Evolutionary conservation across 2,113 vertebrate species (phyloP).

Genomic region (Baryphthengus martii): DNA sequence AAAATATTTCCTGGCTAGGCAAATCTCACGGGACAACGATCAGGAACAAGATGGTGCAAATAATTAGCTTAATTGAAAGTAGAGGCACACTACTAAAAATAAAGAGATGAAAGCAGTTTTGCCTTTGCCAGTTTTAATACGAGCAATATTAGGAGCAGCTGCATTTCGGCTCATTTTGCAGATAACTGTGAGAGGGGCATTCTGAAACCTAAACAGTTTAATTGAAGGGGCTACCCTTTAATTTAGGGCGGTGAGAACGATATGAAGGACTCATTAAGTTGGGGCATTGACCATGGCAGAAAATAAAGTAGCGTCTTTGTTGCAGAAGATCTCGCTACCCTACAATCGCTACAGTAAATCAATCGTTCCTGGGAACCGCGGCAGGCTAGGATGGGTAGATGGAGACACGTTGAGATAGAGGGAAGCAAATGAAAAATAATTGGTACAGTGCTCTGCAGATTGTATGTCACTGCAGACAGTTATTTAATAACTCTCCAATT

Average conservation of each 20-base stretch:
- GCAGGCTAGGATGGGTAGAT: not conserved
- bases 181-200: slow-evolving; percentile 18
- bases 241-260: slow-evolving; percentile 71
- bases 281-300: slow-evolving; percentile 66
- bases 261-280: slow-evolving; percentile 67
- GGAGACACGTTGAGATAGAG: not conserved
- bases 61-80: slow-evolving; percentile 49
- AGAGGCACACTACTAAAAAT: not conserved
- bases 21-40: slow-evolving; percentile 18
- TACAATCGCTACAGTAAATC: not conserved
- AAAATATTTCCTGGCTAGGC: slow-evolving; percentile 29
- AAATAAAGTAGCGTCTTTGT: slow-evolving; percentile 69
- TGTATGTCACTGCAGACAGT: slow-evolving; percentile 53
- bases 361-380: not conserved
- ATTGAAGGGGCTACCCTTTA: slow-evolving; percentile 66
- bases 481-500: slow-evolving; percentile 58
- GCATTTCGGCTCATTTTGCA: not conserved
- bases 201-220: slow-evolving; percentile 49
- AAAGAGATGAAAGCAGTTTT: slow-evolving; percentile 35
- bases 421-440: slow-evolving; percentile 49
- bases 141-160: slow-evolving; percentile 30
- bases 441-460: slow-evolving; percentile 30
- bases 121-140: not conserved
- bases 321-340: not conserved
- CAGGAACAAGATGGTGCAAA: slow-evolving; percentile 38